These are phyloP conservation scores for Galeopterus variegatus DNA, from an alignment of 2,113 vertebrate genomes.

Conservation along the genomic window DNA sequence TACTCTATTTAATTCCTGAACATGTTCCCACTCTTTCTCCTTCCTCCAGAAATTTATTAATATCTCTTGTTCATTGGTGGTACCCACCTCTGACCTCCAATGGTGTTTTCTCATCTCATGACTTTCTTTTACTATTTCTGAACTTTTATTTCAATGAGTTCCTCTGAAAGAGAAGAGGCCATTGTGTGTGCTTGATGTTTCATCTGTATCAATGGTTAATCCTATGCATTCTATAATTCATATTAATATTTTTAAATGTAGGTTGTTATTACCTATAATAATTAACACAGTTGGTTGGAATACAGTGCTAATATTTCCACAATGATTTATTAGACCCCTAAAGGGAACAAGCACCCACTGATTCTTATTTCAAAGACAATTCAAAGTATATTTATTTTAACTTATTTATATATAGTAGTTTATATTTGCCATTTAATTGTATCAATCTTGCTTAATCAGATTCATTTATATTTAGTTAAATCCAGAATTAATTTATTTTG, in stretches of 20 bases:
- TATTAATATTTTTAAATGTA: slow-evolving; percentile 37
- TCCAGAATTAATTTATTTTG: slow-evolving; percentile 42
- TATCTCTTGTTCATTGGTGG: background rate
- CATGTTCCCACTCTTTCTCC: background rate
- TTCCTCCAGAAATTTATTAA: background rate
- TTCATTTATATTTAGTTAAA: slow-evolving; percentile 34
- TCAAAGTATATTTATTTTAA: slow-evolving; percentile 33
- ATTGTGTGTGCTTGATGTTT: background rate
- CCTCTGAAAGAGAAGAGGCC: background rate
- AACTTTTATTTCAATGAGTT: background rate
- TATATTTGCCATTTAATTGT: slow-evolving; percentile 53
- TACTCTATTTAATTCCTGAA: background rate
- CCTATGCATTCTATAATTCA: background rate
- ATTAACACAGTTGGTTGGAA: background rate
- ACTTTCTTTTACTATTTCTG: background rate
- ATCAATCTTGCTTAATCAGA: background rate
- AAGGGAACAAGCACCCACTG: background rate
- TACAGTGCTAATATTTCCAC: slow-evolving; percentile 30
- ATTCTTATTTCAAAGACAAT: background rate
- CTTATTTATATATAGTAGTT: background rate
- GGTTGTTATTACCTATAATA: background rate
- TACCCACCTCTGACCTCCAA: too few relatives aligned
- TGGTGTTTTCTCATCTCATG: background rate
- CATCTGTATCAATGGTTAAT: background rate
- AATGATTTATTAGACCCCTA: background rate